phyloP scores from a whole-genome alignment of 2,113 vertebrate genomes.

The Genyomyrus donnyi region DNA sequence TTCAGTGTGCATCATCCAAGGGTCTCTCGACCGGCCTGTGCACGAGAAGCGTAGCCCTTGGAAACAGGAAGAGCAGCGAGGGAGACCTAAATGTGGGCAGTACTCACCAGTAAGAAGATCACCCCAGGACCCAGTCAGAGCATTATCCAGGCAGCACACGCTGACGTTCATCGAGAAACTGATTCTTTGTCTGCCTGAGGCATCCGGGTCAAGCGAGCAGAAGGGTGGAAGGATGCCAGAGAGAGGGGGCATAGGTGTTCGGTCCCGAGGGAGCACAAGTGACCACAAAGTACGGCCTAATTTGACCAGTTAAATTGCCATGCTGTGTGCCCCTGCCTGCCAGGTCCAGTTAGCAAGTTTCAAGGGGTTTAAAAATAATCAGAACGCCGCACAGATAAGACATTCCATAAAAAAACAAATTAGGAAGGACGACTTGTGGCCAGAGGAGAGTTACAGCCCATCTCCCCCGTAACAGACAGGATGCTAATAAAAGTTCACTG shows the following conservation, averaged over 20 bases:
- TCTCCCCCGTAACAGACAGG: background rate
- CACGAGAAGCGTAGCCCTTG: background rate
- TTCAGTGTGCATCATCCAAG: constrained; percentile 9
- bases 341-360: background rate
- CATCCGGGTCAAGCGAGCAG: constrained; percentile 49
- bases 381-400: background rate
- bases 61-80: background rate
- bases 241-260: background rate
- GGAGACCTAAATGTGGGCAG: background rate
- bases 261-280: background rate
- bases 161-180: background rate
- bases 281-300: background rate
- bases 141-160: constrained; percentile 39
- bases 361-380: background rate
- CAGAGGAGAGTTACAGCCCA: background rate
- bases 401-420: background rate
- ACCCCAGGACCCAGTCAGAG: constrained; percentile 46
- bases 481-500: background rate
- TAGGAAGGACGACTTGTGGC: background rate
- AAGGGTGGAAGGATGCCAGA: background rate
- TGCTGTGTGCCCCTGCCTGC: background rate
- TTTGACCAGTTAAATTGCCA: background rate
- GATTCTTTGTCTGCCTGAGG: constrained; percentile 51
- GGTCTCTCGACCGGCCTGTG: background rate
- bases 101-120: background rate